These are phyloP conservation scores for Austrofundulus limnaeus DNA, from an alignment of 2,113 vertebrate species.

Conservation along the genomic window DNA sequence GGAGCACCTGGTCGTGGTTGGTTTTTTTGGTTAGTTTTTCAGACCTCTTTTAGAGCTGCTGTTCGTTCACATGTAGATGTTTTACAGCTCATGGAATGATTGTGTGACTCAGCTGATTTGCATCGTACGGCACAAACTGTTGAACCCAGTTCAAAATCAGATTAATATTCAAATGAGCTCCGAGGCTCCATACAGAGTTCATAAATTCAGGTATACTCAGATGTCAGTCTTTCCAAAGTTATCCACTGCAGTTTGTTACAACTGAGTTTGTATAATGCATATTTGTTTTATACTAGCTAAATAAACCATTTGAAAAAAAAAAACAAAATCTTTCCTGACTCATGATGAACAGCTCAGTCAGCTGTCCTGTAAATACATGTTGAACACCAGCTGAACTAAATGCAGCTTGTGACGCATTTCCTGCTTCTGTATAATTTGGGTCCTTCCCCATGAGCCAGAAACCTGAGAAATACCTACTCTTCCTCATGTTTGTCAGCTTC, in stretches of 20 bases:
- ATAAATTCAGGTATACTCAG: too few relatives aligned
- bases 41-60: neutral
- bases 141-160: neutral
- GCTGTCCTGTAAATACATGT: neutral
- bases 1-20: too few relatives aligned
- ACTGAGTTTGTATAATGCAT: neutral
- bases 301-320: neutral
- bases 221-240: too few relatives aligned
- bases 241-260: neutral
- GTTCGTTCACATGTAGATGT: neutral
- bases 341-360: too few relatives aligned
- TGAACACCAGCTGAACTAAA: constrained; percentile 1
- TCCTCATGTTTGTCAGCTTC: constrained; percentile 20
- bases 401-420: neutral
- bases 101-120: neutral
- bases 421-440: neutral
- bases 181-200: neutral
- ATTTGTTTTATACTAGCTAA: neutral
- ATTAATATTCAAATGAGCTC: neutral
- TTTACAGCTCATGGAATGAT: neutral
- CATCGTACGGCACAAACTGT: neutral
- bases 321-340: too few relatives aligned
- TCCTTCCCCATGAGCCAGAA: constrained; percentile 4
- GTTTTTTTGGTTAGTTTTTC: too few relatives aligned
- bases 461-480: constrained; percentile 18